Evolutionary conservation across 2,113 vertebrate genomes (phyloP), one percentile per base, ranked within the genome.

Genomic region (Spilogale gracilis): DNA sequence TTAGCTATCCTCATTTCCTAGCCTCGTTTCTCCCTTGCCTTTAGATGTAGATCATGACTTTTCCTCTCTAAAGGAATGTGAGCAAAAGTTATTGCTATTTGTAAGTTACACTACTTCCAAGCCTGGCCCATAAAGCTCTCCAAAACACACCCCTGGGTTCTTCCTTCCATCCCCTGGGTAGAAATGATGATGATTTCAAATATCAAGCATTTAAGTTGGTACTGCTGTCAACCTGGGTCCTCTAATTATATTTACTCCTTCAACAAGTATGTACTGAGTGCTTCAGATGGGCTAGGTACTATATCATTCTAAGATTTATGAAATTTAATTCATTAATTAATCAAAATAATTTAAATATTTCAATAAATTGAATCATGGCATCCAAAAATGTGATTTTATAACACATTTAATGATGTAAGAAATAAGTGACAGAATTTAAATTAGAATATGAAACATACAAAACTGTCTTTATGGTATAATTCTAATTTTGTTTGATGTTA

Each of bases 371-470:
- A 86, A 73, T 74, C 5, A 80, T 50, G 50, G 6, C n/a, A 92
- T 76, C 71, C 45, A 79, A 94, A 91, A 63, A 7, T 74, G 20
- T 58, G 25, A 91, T 69, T 78, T 92, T 10, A 92, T 73, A 89
- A 71, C 2, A 38, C 38, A 92, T 27, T 69, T 95, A 89, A 86
- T 65, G 6, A 63, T 71, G 2, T 81, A 45, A 92, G 23, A 56
- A 94, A 65, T 96, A 16, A 94, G 5, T 50, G 23, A 96, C 65
- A 48, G 58, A 20, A 82, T 38, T 85, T 93, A 78, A 89, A 89
- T 32, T 48, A 10, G 76, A 93, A 63, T 84, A 81, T 32, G 20
- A 12, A 71, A 63, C 20, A 52, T 13, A 71, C 6, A 69, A 85
- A 76, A 38, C 14, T 54, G 2, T 76, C 56, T 69, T 12, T 52